Evolutionary conservation across 2,888 invertebrate genomes (phyloP).

Genomic region (Drosophila robusta): DNA sequence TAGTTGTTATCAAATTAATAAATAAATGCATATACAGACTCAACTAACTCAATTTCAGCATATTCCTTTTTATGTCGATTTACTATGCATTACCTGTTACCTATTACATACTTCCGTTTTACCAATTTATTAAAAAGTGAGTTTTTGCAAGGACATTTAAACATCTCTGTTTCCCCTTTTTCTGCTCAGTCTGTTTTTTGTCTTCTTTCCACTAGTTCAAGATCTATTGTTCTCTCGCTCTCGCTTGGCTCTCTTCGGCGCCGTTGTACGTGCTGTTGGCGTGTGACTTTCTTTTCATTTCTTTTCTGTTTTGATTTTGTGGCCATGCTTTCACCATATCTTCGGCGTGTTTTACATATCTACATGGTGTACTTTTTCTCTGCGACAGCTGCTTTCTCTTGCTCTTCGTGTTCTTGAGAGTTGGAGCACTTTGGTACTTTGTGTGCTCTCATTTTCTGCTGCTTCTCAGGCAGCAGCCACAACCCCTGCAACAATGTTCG

Average conservation of each 20-base stretch:
- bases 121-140: too few species aligned
- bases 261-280: conserved; percentile 16
- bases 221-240: background rate
- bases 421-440: conserved; percentile 9
- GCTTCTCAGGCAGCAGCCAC: conserved; percentile 2
- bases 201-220: too few species aligned
- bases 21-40: too few species aligned
- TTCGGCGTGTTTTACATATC: conserved; percentile 35
- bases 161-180: too few species aligned
- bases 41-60: too few species aligned
- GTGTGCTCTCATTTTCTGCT: conserved; percentile 6
- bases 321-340: conserved; percentile 45
- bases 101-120: too few species aligned
- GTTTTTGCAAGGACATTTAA: too few species aligned
- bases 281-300: conserved; percentile 40
- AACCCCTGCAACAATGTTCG: conserved; percentile 5
- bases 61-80: too few species aligned
- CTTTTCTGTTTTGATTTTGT: conserved; percentile 31
- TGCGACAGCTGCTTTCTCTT: background rate
- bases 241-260: conserved; percentile 13
- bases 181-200: too few species aligned
- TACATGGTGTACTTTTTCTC: background rate
- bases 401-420: background rate
- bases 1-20: too few species aligned
- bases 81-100: too few species aligned